phyloP scores from a whole-genome alignment of 2,113 vertebrate genomes.

The Pagrus major region DNA sequence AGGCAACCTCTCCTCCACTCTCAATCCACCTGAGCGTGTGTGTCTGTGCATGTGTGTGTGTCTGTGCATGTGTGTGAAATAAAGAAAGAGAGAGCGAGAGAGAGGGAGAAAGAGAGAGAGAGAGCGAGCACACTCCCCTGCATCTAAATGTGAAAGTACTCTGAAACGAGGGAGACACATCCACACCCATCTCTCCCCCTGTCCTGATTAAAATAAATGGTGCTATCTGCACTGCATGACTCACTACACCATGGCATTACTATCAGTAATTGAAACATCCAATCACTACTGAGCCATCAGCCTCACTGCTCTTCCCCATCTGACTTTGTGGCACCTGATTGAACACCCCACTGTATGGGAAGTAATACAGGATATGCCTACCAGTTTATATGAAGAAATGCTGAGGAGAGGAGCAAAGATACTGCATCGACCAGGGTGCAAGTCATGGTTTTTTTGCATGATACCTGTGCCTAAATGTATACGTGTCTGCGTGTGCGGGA shows the following conservation, averaged over 20 bases:
- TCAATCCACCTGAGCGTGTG: slow-evolving; percentile 77
- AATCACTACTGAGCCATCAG: slow-evolving; percentile 83
- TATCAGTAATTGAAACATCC: slow-evolving; percentile 87
- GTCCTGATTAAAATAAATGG: slow-evolving; percentile 86
- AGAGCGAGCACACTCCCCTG: slow-evolving; percentile 66
- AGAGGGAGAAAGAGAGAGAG: slow-evolving; percentile 28
- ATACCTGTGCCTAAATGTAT: slow-evolving; percentile 71
- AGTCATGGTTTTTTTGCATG: slow-evolving; percentile 4
- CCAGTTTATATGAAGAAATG: slow-evolving; percentile 54
- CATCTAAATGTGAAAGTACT: slow-evolving; percentile 82
- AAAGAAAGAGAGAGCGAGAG: slow-evolving; percentile 46
- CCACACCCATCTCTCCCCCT: slow-evolving; percentile 82
- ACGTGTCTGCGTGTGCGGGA: no score
- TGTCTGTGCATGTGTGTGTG: slow-evolving; percentile 38
- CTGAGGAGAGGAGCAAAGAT: slow-evolving; percentile 21
- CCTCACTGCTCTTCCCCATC: slow-evolving; percentile 77
- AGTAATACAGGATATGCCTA: slow-evolving; percentile 71
- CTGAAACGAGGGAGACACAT: slow-evolving; percentile 81
- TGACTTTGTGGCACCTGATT: slow-evolving; percentile 80
- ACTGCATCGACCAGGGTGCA: slow-evolving; percentile 4
- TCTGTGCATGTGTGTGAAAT: slow-evolving; percentile 43
- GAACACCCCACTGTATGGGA: slow-evolving; percentile 73
- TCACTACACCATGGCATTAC: slow-evolving; percentile 85
- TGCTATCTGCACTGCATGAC: slow-evolving; percentile 85
- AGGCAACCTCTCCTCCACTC: slow-evolving; percentile 81